phyloP scores from a whole-genome alignment of 2,888 invertebrate species.

The Melanostoma scalare region DNA sequence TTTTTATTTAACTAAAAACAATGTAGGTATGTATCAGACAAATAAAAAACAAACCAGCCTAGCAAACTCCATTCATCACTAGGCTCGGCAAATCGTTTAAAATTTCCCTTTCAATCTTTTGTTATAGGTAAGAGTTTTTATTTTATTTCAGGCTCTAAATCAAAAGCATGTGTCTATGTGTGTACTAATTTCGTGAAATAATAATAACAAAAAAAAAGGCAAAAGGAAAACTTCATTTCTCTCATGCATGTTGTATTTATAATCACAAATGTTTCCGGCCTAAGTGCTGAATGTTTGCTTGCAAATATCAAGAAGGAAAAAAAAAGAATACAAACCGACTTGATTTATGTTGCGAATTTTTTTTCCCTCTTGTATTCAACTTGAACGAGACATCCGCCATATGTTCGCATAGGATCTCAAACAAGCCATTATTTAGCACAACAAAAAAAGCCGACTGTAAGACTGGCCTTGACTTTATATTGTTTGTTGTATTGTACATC shows the following conservation, averaged over 20 bases:
- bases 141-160: too few relatives aligned
- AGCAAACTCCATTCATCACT: too few relatives aligned
- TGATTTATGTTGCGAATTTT: conserved; percentile 62
- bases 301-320: conserved; percentile 6
- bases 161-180: too few relatives aligned
- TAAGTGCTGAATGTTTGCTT: conserved; percentile 34
- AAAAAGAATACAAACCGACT: conserved; percentile 16
- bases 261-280: conserved; percentile 57
- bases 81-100: too few relatives aligned
- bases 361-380: conserved; percentile 26
- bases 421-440: conserved; percentile 50
- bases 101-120: too few relatives aligned
- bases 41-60: too few relatives aligned
- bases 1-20: too few relatives aligned
- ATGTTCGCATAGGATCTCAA: conserved; percentile 56
- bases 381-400: conserved; percentile 65
- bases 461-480: conserved; percentile 71
- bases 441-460: conserved; percentile 42
- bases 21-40: too few relatives aligned
- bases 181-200: too few relatives aligned
- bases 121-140: too few relatives aligned
- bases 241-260: conserved; percentile 34
- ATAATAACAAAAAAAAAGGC: neutral
- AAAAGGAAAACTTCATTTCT: conserved; percentile 14
- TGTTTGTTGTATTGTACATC: conserved; percentile 22